Base-by-base conservation (phyloP, 2,797 vertebrate species). In the Poeciliopsis infans region DNA sequence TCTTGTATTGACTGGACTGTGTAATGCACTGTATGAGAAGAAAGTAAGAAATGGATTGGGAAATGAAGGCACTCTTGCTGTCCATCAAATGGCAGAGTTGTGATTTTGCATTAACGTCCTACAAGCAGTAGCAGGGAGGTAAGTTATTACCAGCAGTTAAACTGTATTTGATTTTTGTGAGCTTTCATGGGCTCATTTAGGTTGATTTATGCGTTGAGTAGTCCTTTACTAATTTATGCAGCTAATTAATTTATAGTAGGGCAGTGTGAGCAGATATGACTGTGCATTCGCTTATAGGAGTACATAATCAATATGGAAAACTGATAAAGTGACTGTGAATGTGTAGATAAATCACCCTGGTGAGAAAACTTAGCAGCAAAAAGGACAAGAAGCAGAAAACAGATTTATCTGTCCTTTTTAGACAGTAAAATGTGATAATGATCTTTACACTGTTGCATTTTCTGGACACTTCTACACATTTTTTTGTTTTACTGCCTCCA, bases 41-140 rank as follows among this genome's bases (percentile, higher is more conserved):
- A 74, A 76, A 53, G 84, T 79, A 81, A 76, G 79, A 73, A 72
- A 70, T 43, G 76, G 47, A 47, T 79, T 45, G 72, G 78, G 77
- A 84, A 91, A 85, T 87, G 87, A 88, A 92, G 83, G 87, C 46
- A 59, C 33, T 10, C 55, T 13, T 12, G 53, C 15, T 43, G 74
- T 72, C 45, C n/a, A 72, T 80, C 87, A 90, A 93, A 93, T 81
- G 81, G 72, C 81, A 85, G 76, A 86, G 80, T 83, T 59, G 86
- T 87, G 85, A 83, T 78, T 89, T 78, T 79, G 79, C 79, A 74
- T 88, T 85, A 88, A 80, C 71, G 75, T 81, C 68, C 46, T 84
- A 86, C 66, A 75, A 49, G 77, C 53, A 83, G 80, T 43, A 55
- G 41, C 78, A 68, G 84, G 75, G 71, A 76, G 71, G 57, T 59